Evolutionary conservation across 2,888 invertebrate genomes (phyloP).

Genomic region (Nycteola revayana): DNA sequence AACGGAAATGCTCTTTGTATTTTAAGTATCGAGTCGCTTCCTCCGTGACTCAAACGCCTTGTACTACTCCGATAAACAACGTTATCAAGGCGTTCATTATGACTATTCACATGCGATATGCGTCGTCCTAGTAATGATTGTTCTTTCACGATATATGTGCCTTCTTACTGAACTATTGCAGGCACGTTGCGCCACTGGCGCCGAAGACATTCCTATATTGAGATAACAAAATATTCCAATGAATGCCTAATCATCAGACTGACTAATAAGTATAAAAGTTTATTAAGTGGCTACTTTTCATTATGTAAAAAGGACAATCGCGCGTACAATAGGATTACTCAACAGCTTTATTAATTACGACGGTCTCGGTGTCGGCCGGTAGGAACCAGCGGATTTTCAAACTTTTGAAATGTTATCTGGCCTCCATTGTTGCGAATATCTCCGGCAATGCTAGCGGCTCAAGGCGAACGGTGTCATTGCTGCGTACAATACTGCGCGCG

Average conservation of each 20-base stretch:
- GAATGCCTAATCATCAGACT: conserved; percentile 16
- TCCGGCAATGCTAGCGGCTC: conserved; percentile 80
- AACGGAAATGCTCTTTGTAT: conserved; percentile 70
- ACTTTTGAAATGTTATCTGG: conserved; percentile 81
- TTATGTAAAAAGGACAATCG: conserved; percentile 41
- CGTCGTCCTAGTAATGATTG: conserved; percentile 34
- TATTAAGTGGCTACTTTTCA: conserved; percentile 3
- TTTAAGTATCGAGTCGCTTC: conserved; percentile 70
- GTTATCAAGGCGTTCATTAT: conserved; percentile 67
- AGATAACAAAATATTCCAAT: conserved; percentile 15
- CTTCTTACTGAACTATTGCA: conserved; percentile 30
- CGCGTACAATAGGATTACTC: conserved; percentile 54
- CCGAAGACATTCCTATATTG: conserved; percentile 20
- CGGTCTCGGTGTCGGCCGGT: conserved; percentile 51
- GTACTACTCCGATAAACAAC: conserved; percentile 51
- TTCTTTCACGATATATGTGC: conserved; percentile 42
- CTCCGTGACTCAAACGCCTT: conserved; percentile 61
- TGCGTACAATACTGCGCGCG: conserved; percentile 73
- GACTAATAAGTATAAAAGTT: conserved; percentile 11
- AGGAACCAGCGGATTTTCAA: conserved; percentile 74
- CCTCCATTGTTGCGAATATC: conserved; percentile 82
- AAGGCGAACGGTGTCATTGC: conserved; percentile 81
- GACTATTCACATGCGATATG: conserved; percentile 49
- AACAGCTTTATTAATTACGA: conserved; percentile 67
- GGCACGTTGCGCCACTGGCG: conserved; percentile 33